Evolutionary conservation across 2,113 vertebrate species (phyloP).

Genomic region (Gallinago undulata): DNA sequence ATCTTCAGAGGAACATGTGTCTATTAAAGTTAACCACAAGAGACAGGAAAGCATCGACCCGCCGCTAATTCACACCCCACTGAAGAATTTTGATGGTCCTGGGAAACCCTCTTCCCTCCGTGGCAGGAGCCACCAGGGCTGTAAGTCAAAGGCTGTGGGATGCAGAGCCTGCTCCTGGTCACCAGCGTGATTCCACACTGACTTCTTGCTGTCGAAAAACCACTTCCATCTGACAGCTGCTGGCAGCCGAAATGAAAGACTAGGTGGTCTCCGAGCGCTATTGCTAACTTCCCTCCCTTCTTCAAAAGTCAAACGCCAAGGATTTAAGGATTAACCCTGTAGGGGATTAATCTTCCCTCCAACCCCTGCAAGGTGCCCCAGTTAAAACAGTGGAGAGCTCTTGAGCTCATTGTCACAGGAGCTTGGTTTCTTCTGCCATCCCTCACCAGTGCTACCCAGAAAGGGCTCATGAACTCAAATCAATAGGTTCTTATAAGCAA

Average conservation of each 20-base stretch:
- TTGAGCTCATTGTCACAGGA: neutral
- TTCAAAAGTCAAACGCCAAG: neutral
- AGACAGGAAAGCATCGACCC: neutral
- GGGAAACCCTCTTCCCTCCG: neutral
- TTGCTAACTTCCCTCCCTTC: neutral
- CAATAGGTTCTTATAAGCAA: fast-evolving
- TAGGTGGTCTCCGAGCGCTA: neutral
- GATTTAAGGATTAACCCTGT: neutral
- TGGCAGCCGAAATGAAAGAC: neutral
- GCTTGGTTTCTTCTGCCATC: neutral
- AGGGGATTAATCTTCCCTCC: neutral
- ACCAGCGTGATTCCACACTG: neutral
- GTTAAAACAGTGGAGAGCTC: neutral
- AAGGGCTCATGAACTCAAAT: neutral
- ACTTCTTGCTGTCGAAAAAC: neutral
- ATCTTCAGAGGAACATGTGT: neutral
- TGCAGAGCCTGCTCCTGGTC: neutral
- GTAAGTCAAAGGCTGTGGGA: neutral
- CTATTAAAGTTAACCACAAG: neutral
- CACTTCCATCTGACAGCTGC: neutral
- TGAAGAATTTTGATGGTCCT: neutral
- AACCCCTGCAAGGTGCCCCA: neutral
- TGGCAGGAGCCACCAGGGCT: neutral
- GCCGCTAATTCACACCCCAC: neutral
- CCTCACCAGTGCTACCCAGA: neutral